Conservation (phyloP, 2,888 invertebrate genomes). For the Chymomyza caudatula region DNA sequence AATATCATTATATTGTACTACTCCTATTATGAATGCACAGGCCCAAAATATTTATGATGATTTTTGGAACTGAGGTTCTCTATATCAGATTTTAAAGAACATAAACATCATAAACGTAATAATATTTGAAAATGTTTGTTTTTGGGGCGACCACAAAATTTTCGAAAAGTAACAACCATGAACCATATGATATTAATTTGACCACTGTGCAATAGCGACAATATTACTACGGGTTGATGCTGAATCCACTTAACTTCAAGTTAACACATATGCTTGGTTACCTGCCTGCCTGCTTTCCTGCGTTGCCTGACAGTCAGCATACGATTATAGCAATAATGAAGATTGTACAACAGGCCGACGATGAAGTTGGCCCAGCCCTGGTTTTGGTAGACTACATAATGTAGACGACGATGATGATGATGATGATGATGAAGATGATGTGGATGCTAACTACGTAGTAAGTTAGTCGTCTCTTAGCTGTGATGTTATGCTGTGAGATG, state of each 20-base stretch:
- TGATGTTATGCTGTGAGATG: neutral
- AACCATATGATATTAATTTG: neutral
- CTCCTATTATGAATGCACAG: too few relatives aligned
- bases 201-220: neutral
- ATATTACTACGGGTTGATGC: neutral
- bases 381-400: conserved; percentile 11
- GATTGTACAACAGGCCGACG: neutral
- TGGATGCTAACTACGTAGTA: neutral
- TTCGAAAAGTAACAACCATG: conserved; percentile 4
- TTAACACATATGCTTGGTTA: conserved; percentile 68
- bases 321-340: conserved; percentile 3
- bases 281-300: conserved; percentile 31
- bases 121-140: too few relatives aligned
- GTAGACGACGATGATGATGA: conserved; percentile 23
- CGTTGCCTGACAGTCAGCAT: conserved; percentile 17
- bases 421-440: conserved; percentile 33
- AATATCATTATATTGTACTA: too few relatives aligned
- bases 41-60: too few relatives aligned
- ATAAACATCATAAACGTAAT: too few relatives aligned
- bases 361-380: neutral
- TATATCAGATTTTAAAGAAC: too few relatives aligned
- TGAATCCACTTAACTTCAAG: conserved; percentile 72
- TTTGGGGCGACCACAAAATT: too few relatives aligned
- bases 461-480: conserved; percentile 1
- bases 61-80: too few relatives aligned